Conservation (phyloP, 2,113 vertebrate species). For the Microtus oregoni region DNA sequence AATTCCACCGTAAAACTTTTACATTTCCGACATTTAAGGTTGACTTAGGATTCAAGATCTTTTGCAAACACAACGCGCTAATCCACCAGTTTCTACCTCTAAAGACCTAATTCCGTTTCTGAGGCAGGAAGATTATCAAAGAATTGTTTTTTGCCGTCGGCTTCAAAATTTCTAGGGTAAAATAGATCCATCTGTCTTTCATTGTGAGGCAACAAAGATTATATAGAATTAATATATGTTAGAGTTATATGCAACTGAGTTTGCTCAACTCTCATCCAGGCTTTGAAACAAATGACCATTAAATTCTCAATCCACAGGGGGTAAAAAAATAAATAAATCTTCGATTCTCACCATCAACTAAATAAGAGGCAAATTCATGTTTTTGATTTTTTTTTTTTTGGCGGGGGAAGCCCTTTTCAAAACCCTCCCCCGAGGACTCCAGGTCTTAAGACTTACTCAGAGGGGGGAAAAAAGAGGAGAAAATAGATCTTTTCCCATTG, state of each 20-base stretch:
- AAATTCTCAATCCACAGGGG: not conserved
- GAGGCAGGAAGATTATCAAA: not conserved
- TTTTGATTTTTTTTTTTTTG: not conserved
- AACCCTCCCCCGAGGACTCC: not conserved
- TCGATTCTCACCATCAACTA: not conserved
- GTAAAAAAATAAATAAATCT: not conserved
- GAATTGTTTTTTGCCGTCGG: not conserved
- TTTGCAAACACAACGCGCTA: not conserved
- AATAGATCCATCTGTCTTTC: not conserved
- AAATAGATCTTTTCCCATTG: not conserved
- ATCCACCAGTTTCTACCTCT: not conserved
- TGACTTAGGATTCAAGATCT: not conserved
- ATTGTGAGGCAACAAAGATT: constrained; percentile 18
- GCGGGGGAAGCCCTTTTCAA: not conserved
- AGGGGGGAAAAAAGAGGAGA: not conserved
- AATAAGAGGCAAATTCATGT: not conserved
- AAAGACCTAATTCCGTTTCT: not conserved
- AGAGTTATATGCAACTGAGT: not conserved
- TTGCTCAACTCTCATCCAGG: not conserved
- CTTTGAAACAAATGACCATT: not conserved
- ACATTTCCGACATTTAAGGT: not conserved
- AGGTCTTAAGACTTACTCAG: not conserved
- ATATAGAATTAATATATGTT: too few species aligned
- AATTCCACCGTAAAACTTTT: not conserved
- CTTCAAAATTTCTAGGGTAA: not conserved